phyloP scores from a whole-genome alignment of 2,113 vertebrate genomes.

The Albula glossodonta region DNA sequence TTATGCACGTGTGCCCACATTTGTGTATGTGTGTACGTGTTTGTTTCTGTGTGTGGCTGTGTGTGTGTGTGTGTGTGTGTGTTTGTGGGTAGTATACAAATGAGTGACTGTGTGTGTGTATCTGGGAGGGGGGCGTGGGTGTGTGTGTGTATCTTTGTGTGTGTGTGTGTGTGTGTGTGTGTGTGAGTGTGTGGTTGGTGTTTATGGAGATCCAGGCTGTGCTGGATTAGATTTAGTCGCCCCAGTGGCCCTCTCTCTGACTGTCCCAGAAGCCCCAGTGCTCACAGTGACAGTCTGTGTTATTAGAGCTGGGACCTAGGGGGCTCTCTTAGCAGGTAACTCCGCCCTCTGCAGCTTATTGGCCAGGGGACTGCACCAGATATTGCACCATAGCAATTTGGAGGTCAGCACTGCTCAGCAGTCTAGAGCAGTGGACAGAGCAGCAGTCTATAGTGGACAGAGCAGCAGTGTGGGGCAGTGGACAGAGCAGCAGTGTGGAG shows the following conservation, averaged over 20 bases:
- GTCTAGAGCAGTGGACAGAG: not conserved
- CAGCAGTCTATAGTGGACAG: not conserved
- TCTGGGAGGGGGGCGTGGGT: slow-evolving; percentile 46
- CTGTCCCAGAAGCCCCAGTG: slow-evolving; percentile 64
- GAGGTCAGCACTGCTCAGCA: not conserved
- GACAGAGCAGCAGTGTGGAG: not conserved
- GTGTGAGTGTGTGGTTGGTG: slow-evolving; percentile 12
- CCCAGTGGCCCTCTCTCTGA: slow-evolving; percentile 59
- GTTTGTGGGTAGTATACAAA: no score
- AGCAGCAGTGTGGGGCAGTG: not conserved
- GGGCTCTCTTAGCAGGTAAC: slow-evolving; percentile 51
- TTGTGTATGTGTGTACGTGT: no score
- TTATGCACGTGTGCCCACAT: no score
- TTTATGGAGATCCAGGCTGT: slow-evolving; percentile 24
- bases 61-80: not conserved
- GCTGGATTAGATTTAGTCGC: slow-evolving; percentile 59
- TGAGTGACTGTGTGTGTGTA: slow-evolving; percentile 40
- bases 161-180: slow-evolving; percentile 10
- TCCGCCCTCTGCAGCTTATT: slow-evolving; percentile 55
- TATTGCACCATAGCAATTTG: slow-evolving; percentile 23
- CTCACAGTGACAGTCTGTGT: slow-evolving; percentile 70
- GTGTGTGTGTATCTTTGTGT: slow-evolving; percentile 23
- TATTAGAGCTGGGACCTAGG: slow-evolving; percentile 74
- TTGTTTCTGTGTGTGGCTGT: not conserved
- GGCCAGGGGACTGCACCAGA: slow-evolving; percentile 45